Evolutionary conservation across 2,888 invertebrate genomes (phyloP).

Genomic region (Gastracanthus pulcherrimus): DNA sequence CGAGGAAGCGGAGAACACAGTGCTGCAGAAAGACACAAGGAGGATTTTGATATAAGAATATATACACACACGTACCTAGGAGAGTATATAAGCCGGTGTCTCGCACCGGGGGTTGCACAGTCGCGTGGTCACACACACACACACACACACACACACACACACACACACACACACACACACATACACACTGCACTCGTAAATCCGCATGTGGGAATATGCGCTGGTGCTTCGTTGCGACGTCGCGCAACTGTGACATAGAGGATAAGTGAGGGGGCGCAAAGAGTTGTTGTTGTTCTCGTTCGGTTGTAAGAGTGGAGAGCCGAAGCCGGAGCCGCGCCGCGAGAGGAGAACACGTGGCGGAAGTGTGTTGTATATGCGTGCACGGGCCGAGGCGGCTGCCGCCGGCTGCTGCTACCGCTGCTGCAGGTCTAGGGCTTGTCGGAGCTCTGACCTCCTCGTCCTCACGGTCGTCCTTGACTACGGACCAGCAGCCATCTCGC

Average conservation of each 20-base stretch:
- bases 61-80: too few relatives aligned
- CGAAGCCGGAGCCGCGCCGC: background rate
- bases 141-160: too few relatives aligned
- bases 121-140: too few relatives aligned
- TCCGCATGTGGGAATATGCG: slow-evolving; percentile 32
- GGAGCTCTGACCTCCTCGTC: background rate
- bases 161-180: slow-evolving; percentile 53
- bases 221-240: slow-evolving; percentile 59
- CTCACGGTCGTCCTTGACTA: slow-evolving; percentile 4
- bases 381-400: slow-evolving; percentile 32
- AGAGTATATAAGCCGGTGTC: too few relatives aligned
- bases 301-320: background rate
- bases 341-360: slow-evolving; percentile 48
- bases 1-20: too few relatives aligned
- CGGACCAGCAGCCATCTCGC: slow-evolving; percentile 30
- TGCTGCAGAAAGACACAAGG: too few relatives aligned
- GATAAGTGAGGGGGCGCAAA: slow-evolving; percentile 47
- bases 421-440: background rate
- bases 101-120: too few relatives aligned
- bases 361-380: slow-evolving; percentile 42
- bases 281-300: too few relatives aligned
- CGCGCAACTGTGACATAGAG: slow-evolving; percentile 58
- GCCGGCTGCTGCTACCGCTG: slow-evolving; percentile 23
- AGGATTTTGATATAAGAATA: too few relatives aligned
- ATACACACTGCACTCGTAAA: slow-evolving; percentile 54